These are phyloP conservation scores for Hirudinaria manillensis DNA, from an alignment of 2,888 invertebrate genomes.

Conservation along the genomic window DNA sequence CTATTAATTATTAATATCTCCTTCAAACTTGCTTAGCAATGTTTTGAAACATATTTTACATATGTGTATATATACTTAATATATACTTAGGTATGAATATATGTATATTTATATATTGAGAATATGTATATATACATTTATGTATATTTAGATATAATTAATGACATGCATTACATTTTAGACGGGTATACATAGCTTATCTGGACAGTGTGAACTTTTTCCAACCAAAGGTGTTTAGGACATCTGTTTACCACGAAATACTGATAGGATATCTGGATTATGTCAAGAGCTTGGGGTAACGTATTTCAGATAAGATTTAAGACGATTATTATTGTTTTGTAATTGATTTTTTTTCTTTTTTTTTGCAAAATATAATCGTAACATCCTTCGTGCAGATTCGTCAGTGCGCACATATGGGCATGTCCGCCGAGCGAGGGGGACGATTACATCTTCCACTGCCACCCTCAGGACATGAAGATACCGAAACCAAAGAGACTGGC, in stretches of 20 bases:
- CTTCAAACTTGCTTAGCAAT: background rate
- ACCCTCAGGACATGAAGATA: slow-evolving; percentile 97
- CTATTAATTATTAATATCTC: background rate
- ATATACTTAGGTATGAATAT: no score
- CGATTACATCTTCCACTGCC: slow-evolving; percentile 99
- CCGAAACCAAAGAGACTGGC: slow-evolving; percentile 98
- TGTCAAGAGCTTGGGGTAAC: slow-evolving; percentile 84
- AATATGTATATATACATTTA: no score
- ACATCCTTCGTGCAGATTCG: slow-evolving; percentile 61
- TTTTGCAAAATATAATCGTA: no score
- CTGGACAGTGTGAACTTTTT: slow-evolving; percentile 99
- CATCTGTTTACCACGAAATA: slow-evolving; percentile 98
- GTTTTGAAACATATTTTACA: background rate
- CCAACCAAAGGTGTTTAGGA: slow-evolving; percentile 89
- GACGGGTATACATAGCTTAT: slow-evolving; percentile 97
- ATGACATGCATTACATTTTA: slow-evolving; percentile 42
- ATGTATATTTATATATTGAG: no score
- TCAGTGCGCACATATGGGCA: slow-evolving; percentile 99
- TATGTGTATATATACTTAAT: no score
- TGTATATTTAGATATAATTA: no score
- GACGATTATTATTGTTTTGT: background rate
- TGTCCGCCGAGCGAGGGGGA: slow-evolving; percentile 99
- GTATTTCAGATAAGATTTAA: background rate
- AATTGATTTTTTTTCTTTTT: background rate
- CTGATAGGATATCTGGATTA: slow-evolving; percentile 96